phyloP scores from a whole-genome alignment of 2,113 vertebrate species.

The Echinops telfairi region DNA sequence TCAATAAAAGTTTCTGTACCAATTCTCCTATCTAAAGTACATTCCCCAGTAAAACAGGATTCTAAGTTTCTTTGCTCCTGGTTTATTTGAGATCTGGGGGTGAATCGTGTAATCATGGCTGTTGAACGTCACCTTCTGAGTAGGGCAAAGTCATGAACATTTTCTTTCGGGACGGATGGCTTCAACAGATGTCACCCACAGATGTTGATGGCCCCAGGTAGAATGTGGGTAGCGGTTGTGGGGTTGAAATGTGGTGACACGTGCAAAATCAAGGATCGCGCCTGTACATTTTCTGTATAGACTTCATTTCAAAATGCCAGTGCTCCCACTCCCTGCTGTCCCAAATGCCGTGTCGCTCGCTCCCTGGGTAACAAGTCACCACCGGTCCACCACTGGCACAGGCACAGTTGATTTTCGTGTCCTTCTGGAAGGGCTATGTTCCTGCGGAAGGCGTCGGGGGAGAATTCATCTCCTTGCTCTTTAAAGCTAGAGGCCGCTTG shows the following conservation, averaged over 20 bases:
- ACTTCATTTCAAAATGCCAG: conserved; percentile 16
- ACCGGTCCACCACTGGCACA: not conserved
- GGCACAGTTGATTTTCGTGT: not conserved
- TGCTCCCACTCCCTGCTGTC: not conserved
- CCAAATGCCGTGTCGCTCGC: not conserved
- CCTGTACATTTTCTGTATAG: conserved; percentile 8
- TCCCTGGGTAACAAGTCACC: not conserved
- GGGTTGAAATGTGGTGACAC: not conserved
- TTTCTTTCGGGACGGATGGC: not conserved
- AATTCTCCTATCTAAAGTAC: not conserved
- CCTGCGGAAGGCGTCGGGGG: not conserved
- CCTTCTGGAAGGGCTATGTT: not conserved
- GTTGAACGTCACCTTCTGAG: conserved; percentile 17
- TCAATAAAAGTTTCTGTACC: not conserved
- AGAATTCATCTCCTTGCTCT: not conserved
- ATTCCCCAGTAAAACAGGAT: not conserved
- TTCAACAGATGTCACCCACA: not conserved
- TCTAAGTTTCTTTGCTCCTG: not conserved
- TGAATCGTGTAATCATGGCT: not conserved
- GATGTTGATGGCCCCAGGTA: not conserved
- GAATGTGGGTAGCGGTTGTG: not conserved
- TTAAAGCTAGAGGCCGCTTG: not conserved
- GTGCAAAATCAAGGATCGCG: not conserved
- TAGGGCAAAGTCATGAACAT: not conserved
- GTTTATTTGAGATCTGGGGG: not conserved